A percentile compares a stretch with the other conserved stretches of the same genome.
phyloP scores from a whole-genome alignment of 2,888 invertebrate species.

The Didymodactylos carnosus region DNA sequence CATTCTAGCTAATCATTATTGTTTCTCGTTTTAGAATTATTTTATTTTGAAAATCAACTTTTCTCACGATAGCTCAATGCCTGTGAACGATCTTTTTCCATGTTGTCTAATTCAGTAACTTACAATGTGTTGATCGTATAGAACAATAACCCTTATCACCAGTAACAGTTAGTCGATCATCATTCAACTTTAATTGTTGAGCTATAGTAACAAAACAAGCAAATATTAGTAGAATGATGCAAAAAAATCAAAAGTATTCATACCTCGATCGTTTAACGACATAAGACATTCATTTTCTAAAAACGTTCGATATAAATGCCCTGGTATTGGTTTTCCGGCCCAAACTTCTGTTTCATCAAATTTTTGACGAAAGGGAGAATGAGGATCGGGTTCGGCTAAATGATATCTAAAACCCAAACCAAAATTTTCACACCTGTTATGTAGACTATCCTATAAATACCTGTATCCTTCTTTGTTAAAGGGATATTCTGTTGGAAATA shows the following conservation, averaged over 20 bases:
- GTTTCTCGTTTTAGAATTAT: too few species aligned
- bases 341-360: conserved; percentile 83
- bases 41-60: too few species aligned
- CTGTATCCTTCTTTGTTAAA: conserved; percentile 89
- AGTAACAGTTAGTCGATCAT: conserved; percentile 72
- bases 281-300: conserved; percentile 63
- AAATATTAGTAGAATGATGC: too few species aligned
- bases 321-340: conserved; percentile 88
- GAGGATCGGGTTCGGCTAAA: conserved; percentile 85
- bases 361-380: conserved; percentile 64
- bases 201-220: conserved; percentile 42
- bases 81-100: too few species aligned
- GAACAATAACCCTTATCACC: conserved; percentile 84
- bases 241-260: conserved; percentile 18
- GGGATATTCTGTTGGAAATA: conserved; percentile 53
- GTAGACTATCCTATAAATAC: conserved; percentile 34
- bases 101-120: neutral
- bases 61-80: too few species aligned
- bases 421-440: conserved; percentile 12
- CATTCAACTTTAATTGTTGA: conserved; percentile 70
- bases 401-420: conserved; percentile 44
- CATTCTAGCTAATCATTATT: too few species aligned
- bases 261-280: conserved; percentile 57
- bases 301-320: conserved; percentile 75
- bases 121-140: conserved; percentile 76